Percentiles rank a stretch among this genome's conserved stretches.
phyloP scores from a whole-genome alignment of 2,797 vertebrate species.

The Clarias laeviceps region DNA sequence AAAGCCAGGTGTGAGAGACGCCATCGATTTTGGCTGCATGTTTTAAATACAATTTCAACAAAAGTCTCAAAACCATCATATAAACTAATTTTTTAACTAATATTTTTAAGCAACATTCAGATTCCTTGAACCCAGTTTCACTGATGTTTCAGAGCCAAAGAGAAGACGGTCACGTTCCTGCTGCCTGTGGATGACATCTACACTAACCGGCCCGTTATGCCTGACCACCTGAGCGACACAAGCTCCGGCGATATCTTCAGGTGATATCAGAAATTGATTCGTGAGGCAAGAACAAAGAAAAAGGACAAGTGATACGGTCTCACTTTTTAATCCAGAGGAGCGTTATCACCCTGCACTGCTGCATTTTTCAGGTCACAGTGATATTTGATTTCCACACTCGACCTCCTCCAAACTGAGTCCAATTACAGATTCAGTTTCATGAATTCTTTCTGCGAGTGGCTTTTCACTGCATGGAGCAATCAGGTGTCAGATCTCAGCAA shows the following conservation, averaged over 20 bases:
- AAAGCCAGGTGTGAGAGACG: constrained; percentile 79
- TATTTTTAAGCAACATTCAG: background rate
- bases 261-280: constrained; percentile 80
- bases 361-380: constrained; percentile 43
- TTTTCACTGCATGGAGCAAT: constrained; percentile 57
- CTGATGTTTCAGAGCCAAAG: constrained; percentile 78
- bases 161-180: constrained; percentile 91
- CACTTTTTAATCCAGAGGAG: constrained; percentile 22
- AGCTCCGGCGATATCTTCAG: constrained; percentile 68
- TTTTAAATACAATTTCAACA: background rate
- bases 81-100: background rate
- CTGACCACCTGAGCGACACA: constrained; percentile 70
- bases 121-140: background rate
- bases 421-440: constrained; percentile 75
- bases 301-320: constrained; percentile 30
- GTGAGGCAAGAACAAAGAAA: constrained; percentile 55
- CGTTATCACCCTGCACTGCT: constrained; percentile 5
- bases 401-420: constrained; percentile 61
- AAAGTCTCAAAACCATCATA: background rate
- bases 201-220: constrained; percentile 73
- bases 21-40: background rate
- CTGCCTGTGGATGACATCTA: constrained; percentile 83
- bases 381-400: constrained; percentile 52
- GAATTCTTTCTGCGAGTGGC: constrained; percentile 57
- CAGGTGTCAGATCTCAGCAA: constrained; percentile 63